Evolutionary conservation across 2,113 vertebrate species (phyloP), one percentile per base, ranked within the genome.

Genomic region (Pandion haliaetus): DNA sequence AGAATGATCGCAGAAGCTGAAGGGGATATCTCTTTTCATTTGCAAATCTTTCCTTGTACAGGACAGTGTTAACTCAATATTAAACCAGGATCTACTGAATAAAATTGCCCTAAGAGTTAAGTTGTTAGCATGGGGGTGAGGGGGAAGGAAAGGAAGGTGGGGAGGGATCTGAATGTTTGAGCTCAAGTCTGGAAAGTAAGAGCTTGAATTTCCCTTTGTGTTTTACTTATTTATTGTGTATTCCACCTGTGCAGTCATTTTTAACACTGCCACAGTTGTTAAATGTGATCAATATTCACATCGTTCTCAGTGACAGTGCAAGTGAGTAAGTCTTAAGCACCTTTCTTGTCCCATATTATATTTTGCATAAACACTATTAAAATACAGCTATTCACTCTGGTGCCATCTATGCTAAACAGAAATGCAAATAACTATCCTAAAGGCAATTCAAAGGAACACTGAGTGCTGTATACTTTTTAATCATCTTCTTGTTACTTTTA

Each of bases 401-500:
- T 91, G 73, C 52, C 24, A 21, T 50, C 57, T 82, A 47, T 73
- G 58, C 78, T 62, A 69, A 77, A 69, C 45, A 78, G 72, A 83
- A 92, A 90, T 58, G 55, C 29, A 78, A 77, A 88, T 58, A 36
- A 31, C 25, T 52, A 10, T 66, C 58, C 86, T 90, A 63, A 63
- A 82, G 69, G 47, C 91, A 93, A 55, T 72, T 71, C 57, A 80
- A 18, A 93, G 50, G 42, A 96, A 54, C 62, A 31, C 74, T 4
- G 32, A 62, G 32, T 54, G 17, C 76, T 83, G 25, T 20, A 25
- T 61, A 32, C 38, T 38, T 92, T 82, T 81, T 62, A 73, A 94
- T 94, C 25, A 45, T 82, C 54, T 3, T 78, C 50, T 69, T 82
- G 84, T 89, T 95, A 65, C 69, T 84, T 65, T 61, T 91, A 38